Conservation (phyloP, 1,140 invertebrate genomes). For the Cylas formicarius region DNA sequence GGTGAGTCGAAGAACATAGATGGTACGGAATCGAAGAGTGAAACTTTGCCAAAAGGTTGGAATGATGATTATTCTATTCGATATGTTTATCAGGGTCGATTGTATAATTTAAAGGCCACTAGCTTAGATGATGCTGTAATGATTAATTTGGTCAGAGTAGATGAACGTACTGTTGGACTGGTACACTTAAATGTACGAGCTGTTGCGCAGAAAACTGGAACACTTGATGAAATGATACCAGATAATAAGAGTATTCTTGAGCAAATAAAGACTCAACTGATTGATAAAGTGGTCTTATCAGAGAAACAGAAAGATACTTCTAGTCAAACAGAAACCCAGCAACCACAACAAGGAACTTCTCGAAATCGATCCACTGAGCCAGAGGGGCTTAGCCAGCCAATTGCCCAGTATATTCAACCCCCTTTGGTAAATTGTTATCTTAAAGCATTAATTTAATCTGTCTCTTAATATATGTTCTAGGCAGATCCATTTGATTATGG, state of each 20-base stretch:
- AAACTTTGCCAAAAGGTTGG: constrained; percentile 64
- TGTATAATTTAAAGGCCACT: constrained; percentile 61
- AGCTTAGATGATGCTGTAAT: constrained; percentile 37
- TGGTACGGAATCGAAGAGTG: constrained; percentile 53
- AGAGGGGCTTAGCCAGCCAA: too few relatives aligned
- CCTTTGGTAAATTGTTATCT: too few relatives aligned
- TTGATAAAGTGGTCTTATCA: constrained; percentile 44
- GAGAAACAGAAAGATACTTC: constrained; percentile 26
- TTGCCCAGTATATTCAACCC: too few relatives aligned
- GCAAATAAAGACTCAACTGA: constrained; percentile 46
- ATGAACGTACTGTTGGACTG: constrained; percentile 36
- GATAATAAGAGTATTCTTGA: constrained; percentile 45
- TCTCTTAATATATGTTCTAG: constrained; percentile 3
- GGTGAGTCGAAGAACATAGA: constrained; percentile 61
- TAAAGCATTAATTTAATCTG: too few relatives aligned
- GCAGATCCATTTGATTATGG: constrained; percentile 41
- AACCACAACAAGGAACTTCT: constrained; percentile 1
- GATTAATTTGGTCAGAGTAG: constrained; percentile 37
- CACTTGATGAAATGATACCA: constrained; percentile 45
- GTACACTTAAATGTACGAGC: constrained; percentile 33
- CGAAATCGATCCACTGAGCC: constrained; percentile 1
- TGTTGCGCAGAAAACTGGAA: constrained; percentile 30
- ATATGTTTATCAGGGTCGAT: constrained; percentile 55
- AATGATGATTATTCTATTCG: constrained; percentile 58
- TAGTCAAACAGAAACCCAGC: constrained; percentile 27